Percentiles rank a stretch among this genome's conserved stretches.
phyloP scores from a whole-genome alignment of 2,797 vertebrate species.

The Muscicapa striata region DNA sequence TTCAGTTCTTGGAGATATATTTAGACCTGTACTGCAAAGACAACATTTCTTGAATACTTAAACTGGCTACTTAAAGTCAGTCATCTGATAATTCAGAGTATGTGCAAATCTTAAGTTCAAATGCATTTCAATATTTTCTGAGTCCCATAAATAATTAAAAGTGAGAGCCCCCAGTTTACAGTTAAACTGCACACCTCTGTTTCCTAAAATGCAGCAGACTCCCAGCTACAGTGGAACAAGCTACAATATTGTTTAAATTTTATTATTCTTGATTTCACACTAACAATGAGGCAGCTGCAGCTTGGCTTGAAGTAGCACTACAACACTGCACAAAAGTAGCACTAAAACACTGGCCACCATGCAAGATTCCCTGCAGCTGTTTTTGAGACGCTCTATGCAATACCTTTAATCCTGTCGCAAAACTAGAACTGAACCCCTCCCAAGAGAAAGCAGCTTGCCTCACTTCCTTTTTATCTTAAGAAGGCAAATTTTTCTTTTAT shows the following conservation, averaged over 20 bases:
- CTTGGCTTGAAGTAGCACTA: neutral
- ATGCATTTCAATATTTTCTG: neutral
- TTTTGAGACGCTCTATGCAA: neutral
- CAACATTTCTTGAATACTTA: neutral
- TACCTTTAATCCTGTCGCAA: neutral
- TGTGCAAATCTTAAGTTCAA: neutral
- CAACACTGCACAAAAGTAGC: neutral
- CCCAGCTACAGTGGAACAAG: neutral
- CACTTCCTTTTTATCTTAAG: neutral
- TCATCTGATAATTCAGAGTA: neutral
- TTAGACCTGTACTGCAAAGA: neutral
- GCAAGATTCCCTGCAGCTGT: neutral
- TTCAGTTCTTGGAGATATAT: neutral
- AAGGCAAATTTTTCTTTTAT: neutral
- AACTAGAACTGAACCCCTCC: neutral
- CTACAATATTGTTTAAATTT: neutral
- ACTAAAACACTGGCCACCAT: neutral
- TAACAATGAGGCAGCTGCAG: neutral
- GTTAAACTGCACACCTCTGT: neutral
- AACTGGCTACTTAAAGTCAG: neutral
- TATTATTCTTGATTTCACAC: neutral
- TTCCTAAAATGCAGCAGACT: neutral
- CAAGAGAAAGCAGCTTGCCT: neutral
- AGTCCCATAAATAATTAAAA: neutral
- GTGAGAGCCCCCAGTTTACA: neutral